phyloP scores from a whole-genome alignment of 2,113 vertebrate genomes.

The Sitta europaea region DNA sequence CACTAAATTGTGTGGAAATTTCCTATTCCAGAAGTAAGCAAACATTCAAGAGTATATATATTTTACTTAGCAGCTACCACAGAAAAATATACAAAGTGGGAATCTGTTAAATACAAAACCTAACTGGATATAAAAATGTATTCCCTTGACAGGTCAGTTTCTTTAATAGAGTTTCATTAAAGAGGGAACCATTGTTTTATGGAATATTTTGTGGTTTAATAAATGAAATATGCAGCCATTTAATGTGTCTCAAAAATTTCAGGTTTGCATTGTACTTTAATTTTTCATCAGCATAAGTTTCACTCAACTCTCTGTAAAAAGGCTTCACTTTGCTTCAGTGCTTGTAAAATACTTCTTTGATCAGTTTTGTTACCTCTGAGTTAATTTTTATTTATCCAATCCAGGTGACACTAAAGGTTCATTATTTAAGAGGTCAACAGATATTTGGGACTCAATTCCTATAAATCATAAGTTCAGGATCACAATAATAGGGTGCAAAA shows the following conservation, averaged over 20 bases:
- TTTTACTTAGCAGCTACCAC: slow-evolving; percentile 61
- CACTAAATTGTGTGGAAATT: slow-evolving; percentile 56
- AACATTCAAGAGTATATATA: slow-evolving; percentile 57
- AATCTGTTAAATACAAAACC: slow-evolving; percentile 55
- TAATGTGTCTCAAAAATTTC: background rate
- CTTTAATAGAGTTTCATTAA: slow-evolving; percentile 44
- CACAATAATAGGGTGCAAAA: background rate
- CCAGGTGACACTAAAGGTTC: background rate
- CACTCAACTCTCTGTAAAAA: background rate
- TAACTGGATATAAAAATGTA: slow-evolving; percentile 39
- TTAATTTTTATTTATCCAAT: background rate
- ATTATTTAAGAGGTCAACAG: background rate
- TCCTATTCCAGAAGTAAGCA: slow-evolving; percentile 59
- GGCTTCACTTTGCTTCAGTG: background rate
- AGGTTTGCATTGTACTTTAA: background rate
- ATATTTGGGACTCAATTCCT: background rate
- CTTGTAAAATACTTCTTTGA: background rate
- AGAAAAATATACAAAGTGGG: slow-evolving; percentile 60
- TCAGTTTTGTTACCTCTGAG: background rate
- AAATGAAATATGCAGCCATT: background rate
- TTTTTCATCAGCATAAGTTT: background rate
- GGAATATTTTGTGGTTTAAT: slow-evolving; percentile 18
- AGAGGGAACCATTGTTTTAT: slow-evolving; percentile 41
- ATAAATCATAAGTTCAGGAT: background rate
- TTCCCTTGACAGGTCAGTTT: slow-evolving; percentile 22